Evolutionary conservation across 2,113 vertebrate genomes (phyloP).

Genomic region (Regulus satrapa): DNA sequence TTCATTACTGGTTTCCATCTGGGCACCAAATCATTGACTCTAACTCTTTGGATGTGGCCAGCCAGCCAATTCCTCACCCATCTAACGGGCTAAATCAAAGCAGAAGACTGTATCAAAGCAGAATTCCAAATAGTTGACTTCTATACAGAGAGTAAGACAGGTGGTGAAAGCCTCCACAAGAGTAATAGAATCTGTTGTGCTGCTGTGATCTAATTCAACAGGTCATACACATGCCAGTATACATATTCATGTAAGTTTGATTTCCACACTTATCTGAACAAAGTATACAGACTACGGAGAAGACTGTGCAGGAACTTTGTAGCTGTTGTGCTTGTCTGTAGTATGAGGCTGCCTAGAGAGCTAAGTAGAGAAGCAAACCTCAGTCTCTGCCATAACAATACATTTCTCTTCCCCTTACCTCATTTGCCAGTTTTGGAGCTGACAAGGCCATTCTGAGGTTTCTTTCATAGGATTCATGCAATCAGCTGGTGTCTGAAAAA

Average conservation of each 20-base stretch:
- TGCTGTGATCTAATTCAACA: background rate
- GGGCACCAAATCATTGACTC: background rate
- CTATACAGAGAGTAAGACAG: background rate
- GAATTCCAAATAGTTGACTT: background rate
- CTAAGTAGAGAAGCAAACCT: background rate
- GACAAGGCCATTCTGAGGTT: background rate
- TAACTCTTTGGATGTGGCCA: background rate
- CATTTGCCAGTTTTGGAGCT: background rate
- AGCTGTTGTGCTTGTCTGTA: background rate
- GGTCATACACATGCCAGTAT: background rate
- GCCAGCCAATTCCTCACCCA: background rate
- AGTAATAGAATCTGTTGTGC: background rate
- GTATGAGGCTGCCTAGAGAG: background rate
- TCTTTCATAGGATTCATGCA: background rate
- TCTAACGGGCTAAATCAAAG: background rate
- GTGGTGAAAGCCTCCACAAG: background rate
- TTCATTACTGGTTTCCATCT: background rate
- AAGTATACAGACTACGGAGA: background rate
- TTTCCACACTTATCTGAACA: background rate
- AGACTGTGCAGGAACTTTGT: background rate
- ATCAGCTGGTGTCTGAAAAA: background rate
- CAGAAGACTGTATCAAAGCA: background rate
- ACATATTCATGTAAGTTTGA: background rate
- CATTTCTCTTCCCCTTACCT: rapidly evolving
- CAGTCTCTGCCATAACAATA: rapidly evolving